These are phyloP conservation scores for Chaenogobius annularis DNA, from an alignment of 2,113 vertebrate species.

Conservation along the genomic window DNA sequence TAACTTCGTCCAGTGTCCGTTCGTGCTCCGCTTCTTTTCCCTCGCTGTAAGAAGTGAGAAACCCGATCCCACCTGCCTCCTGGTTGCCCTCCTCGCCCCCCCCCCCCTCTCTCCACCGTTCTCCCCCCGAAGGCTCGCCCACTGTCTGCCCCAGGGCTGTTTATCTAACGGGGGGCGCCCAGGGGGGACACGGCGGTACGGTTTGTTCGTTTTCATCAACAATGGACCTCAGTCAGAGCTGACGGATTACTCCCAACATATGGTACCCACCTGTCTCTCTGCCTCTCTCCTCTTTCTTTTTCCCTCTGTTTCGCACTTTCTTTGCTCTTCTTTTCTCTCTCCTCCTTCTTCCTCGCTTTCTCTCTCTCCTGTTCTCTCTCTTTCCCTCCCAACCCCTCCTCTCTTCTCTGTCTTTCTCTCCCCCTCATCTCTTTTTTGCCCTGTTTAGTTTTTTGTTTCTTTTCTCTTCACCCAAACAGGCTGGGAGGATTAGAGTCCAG, in stretches of 20 bases:
- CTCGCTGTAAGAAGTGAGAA: conserved; percentile 54
- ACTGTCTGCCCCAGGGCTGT: conserved; percentile 73
- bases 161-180: conserved; percentile 62
- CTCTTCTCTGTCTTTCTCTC: conserved; percentile 8
- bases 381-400: not conserved
- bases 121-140: conserved; percentile 64
- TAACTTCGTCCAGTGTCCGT: not conserved
- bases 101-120: conserved; percentile 10
- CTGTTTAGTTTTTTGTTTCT: conserved; percentile 30
- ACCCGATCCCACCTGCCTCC: conserved; percentile 72
- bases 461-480: conserved; percentile 76
- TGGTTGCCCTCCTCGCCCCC: conserved; percentile 40
- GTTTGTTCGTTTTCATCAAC: conserved; percentile 74
- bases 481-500: conserved; percentile 71
- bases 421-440: conserved; percentile 6
- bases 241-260: conserved; percentile 76
- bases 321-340: not conserved
- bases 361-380: not conserved
- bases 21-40: conserved; percentile 21
- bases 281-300: conserved; percentile 18
- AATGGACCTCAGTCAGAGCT: conserved; percentile 78
- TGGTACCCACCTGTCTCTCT: conserved; percentile 77
- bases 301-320: not conserved
- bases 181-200: conserved; percentile 41
- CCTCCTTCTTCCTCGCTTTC: not conserved